A percentile compares a stretch with the other conserved stretches of the same genome.
These are phyloP conservation scores for Trachelus iudaicus DNA, from an alignment of 2,888 invertebrate species.

Conservation along the genomic window DNA sequence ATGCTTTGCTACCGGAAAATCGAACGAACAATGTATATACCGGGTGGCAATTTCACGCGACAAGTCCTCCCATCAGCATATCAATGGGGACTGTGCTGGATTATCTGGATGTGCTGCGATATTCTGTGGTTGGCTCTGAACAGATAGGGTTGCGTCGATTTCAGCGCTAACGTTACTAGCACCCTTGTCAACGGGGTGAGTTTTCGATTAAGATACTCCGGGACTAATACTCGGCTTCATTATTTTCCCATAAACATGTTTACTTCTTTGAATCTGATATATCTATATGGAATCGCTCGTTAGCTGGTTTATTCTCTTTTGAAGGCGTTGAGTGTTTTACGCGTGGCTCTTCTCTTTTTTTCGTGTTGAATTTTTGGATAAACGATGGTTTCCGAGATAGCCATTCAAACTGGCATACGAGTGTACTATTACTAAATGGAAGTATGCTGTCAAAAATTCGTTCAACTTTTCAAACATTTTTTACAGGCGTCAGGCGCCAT, in stretches of 20 bases:
- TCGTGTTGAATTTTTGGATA: too few species aligned
- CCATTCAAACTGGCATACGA: too few species aligned
- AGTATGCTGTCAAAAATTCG: neutral
- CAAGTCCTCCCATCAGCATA: slow-evolving; percentile 66
- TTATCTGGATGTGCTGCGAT: slow-evolving; percentile 62
- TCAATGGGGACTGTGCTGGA: slow-evolving; percentile 60
- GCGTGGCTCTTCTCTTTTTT: too few species aligned
- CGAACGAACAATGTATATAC: slow-evolving; percentile 54
- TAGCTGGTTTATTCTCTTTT: too few species aligned
- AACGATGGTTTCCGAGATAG: too few species aligned
- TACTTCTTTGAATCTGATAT: neutral
- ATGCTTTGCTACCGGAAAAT: slow-evolving; percentile 28
- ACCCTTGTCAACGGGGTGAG: too few species aligned
- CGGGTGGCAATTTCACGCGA: slow-evolving; percentile 66
- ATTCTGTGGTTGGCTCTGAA: slow-evolving; percentile 60
- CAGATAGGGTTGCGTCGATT: slow-evolving; percentile 62
- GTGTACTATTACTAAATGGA: too few species aligned
- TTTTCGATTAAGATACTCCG: too few species aligned
- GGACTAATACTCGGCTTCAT: neutral
- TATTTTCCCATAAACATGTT: slow-evolving; percentile 2
- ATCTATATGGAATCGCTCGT: too few species aligned
- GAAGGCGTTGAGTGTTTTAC: too few species aligned
- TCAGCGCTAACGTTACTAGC: neutral
- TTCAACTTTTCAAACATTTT: slow-evolving; percentile 4
- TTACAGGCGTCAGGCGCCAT: neutral